phyloP scores from a whole-genome alignment of 2,113 vertebrate genomes.

The Cercocebus atys region DNA sequence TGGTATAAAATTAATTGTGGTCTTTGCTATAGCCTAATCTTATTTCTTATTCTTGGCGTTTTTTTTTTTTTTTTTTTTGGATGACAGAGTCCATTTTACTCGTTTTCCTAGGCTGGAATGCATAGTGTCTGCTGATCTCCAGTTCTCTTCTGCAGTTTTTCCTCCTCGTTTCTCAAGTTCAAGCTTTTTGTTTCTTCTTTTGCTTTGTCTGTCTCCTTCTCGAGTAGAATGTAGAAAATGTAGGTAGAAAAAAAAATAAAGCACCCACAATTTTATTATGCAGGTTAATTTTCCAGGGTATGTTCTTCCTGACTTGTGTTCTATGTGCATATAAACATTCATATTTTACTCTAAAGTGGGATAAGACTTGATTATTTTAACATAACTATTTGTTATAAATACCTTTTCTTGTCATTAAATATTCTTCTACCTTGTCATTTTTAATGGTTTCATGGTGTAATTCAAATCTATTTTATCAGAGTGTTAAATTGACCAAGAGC shows the following conservation, averaged over 20 bases:
- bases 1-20: too few species aligned
- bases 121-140: too few species aligned
- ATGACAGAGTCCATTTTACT: too few species aligned
- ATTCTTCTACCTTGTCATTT: neutral
- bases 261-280: neutral
- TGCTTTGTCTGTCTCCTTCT: too few species aligned
- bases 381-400: neutral
- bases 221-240: neutral
- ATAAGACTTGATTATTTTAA: neutral
- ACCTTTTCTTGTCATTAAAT: neutral
- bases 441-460: neutral
- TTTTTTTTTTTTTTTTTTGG: too few species aligned
- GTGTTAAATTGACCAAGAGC: neutral
- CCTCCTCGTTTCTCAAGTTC: too few species aligned
- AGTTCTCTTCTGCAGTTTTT: too few species aligned
- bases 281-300: neutral
- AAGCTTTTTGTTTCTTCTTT: too few species aligned
- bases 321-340: neutral
- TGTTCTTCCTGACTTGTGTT: neutral
- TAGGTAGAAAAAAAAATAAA: neutral
- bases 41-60: too few species aligned
- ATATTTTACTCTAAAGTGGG: neutral
- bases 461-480: neutral
- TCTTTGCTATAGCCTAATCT: too few species aligned
- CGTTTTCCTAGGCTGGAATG: too few species aligned